Percentiles rank a stretch among this genome's conserved stretches.
These are phyloP conservation scores for Leptinotarsa texana DNA, from an alignment of 1,140 invertebrate genomes.

Conservation along the genomic window DNA sequence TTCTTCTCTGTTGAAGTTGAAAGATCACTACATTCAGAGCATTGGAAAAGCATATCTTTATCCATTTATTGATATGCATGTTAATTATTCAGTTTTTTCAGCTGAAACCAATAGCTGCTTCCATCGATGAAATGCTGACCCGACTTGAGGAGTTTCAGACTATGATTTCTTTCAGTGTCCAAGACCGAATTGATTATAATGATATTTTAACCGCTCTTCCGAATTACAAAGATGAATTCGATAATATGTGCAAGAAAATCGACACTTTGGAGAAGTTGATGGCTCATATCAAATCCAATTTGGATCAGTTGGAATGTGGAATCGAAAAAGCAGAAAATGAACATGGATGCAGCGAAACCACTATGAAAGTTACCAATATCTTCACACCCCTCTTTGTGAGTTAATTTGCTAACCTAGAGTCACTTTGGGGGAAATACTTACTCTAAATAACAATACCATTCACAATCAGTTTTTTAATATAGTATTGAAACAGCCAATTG, in stretches of 20 bases:
- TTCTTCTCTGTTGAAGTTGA: not conserved
- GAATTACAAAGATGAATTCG: constrained; percentile 44
- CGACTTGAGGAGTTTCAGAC: constrained; percentile 56
- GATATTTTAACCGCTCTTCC: constrained; percentile 46
- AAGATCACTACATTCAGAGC: not conserved
- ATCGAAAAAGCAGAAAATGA: constrained; percentile 51
- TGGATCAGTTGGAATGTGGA: constrained; percentile 49
- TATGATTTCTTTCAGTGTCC: constrained; percentile 46
- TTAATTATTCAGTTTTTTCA: constrained; percentile 38
- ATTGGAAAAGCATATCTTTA: too few relatives aligned
- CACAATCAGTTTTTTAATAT: constrained; percentile 14
- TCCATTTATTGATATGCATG: not conserved
- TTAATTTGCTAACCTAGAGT: constrained; percentile 15
- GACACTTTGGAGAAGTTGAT: constrained; percentile 50
- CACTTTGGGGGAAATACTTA: not conserved
- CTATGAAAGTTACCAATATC: constrained; percentile 46
- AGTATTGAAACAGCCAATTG: too few relatives aligned
- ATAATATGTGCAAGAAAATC: constrained; percentile 48
- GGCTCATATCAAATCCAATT: constrained; percentile 47
- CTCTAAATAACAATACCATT: constrained; percentile 7
- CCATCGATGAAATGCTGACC: constrained; percentile 52
- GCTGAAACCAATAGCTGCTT: constrained; percentile 50
- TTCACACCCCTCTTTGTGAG: constrained; percentile 54
- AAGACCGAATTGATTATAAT: constrained; percentile 48
- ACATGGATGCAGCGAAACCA: constrained; percentile 44